Base-by-base conservation (phyloP, 2,113 vertebrate species). In the Thryonomys swinderianus region DNA sequence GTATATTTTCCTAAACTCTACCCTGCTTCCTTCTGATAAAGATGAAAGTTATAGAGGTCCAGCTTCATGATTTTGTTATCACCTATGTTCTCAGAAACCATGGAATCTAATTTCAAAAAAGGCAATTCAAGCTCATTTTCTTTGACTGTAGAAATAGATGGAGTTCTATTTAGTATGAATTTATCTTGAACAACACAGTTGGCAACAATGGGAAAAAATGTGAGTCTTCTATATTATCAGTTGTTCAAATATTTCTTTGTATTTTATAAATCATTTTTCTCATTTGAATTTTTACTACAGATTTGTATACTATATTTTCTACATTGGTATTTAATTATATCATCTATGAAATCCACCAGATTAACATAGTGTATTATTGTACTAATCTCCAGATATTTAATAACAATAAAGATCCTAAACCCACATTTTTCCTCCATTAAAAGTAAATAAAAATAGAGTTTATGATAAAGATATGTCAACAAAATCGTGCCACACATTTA, bases 51-150 rank as follows among this genome's bases (percentile, higher is more conserved):
- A 45, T 1, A 51, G 10, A 48, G 12, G 2, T 79, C 48, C 40
- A 55, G 23, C n/a, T 90, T 30, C 66, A 42, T 79, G 67, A 88
- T 90, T 81, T 32, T 79, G 48, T 5, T 23, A 85, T 88, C 78
- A 61, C 10, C n/a, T 80, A 0, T n/a, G 42, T 30, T 83, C 67
- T 85, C 79, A 74, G 88, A 97, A 92, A 92, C 12, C 79, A 61
- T 0, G 59, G n/a, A 66, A 73, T 73, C 11, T 10, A 45, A 87
- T 83, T 37, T 83, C 42, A 93, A 40, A 89, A 30, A 9, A 17
- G 17, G 7, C 74, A 18, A 85, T 32, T 88, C 13, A 93, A 82
- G 23, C 9, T 78, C 71, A 51, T 25, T 73, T 94, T 92, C 61
- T 87, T 92, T 62, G 34, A 67, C 81, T 42, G n/a, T 16, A 78